Evolutionary conservation across 2,113 vertebrate genomes (phyloP).

Genomic region (Tamias sibiricus): DNA sequence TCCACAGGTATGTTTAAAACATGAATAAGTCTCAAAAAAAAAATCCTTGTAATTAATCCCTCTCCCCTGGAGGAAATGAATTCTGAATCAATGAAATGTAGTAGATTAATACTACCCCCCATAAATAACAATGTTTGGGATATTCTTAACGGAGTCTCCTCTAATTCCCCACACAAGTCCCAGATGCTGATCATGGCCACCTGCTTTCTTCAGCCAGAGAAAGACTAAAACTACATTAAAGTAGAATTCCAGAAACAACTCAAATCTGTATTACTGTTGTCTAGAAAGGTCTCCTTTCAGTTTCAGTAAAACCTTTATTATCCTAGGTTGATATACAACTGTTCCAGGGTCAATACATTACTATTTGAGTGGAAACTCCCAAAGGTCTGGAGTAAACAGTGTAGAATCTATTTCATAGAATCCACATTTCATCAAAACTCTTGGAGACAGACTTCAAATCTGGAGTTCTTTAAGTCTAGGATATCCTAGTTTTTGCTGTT

Average conservation of each 20-base stretch:
- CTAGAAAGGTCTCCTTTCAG: background rate
- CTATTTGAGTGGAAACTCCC: background rate
- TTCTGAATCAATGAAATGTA: conserved; percentile 20
- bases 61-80: background rate
- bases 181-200: background rate
- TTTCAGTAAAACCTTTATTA: conserved; percentile 33
- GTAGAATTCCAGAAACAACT: background rate
- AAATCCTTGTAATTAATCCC: background rate
- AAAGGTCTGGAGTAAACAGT: background rate
- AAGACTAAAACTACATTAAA: background rate
- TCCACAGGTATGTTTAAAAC: conserved; percentile 23
- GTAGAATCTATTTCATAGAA: background rate
- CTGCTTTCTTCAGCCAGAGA: background rate
- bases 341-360: background rate
- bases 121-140: conserved; percentile 15
- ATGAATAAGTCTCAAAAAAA: background rate
- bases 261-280: background rate
- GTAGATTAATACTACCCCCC: background rate
- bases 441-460: conserved; percentile 35
- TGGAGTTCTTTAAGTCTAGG: background rate
- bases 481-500: background rate
- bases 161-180: conserved; percentile 8
- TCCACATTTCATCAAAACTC: background rate
- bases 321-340: background rate
- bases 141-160: conserved; percentile 12